Conservation (phyloP, 2,797 vertebrate species). For the Agapornis canus region DNA sequence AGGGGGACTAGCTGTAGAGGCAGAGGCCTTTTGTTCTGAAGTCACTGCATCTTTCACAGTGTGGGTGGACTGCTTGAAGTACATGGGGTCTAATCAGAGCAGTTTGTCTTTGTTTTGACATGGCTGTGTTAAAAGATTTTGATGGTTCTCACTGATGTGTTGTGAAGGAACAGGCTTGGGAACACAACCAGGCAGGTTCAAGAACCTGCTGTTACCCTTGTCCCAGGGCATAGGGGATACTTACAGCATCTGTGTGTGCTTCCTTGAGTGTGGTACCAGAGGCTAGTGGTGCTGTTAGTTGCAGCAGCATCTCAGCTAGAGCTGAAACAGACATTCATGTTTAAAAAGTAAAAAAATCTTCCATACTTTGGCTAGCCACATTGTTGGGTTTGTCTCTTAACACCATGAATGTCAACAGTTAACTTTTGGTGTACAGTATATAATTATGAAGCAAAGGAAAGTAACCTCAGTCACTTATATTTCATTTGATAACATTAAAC, state of each 20-base stretch:
- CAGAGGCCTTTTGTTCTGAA: not conserved
- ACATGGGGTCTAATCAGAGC: not conserved
- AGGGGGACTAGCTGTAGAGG: not conserved
- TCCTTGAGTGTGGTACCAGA: not conserved
- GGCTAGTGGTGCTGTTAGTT: not conserved
- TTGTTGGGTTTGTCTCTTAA: not conserved
- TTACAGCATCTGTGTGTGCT: not conserved
- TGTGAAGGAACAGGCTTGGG: not conserved
- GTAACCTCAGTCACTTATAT: not conserved
- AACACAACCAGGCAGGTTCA: rapidly evolving
- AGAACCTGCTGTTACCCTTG: not conserved
- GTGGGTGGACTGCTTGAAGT: not conserved
- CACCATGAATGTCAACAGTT: not conserved
- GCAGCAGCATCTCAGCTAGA: not conserved
- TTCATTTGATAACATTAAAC: not conserved
- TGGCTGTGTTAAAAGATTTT: rapidly evolving
- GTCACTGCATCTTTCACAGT: not conserved
- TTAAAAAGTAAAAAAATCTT: not conserved
- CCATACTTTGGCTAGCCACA: not conserved
- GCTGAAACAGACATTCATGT: not conserved
- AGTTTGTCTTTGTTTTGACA: not conserved
- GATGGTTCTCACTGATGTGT: not conserved
- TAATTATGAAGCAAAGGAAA: not conserved
- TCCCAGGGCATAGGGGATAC: not conserved
- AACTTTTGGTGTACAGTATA: not conserved